phyloP scores from a whole-genome alignment of 2,797 vertebrate genomes.

The Lepus oiostolus region DNA sequence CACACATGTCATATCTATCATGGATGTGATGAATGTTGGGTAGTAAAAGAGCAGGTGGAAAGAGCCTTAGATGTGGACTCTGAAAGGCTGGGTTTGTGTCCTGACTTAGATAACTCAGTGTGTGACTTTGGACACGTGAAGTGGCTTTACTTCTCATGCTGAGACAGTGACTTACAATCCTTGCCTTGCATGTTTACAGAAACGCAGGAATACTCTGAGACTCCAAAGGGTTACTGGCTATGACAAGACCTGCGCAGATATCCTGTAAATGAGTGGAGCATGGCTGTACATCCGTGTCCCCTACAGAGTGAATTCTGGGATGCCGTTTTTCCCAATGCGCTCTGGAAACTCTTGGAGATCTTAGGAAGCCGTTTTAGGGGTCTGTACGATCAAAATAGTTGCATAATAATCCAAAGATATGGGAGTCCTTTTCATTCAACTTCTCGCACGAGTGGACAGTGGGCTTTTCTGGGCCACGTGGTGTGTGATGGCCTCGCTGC shows the following conservation, averaged over 20 bases:
- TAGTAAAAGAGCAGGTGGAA: too few species aligned
- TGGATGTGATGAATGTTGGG: fast-evolving
- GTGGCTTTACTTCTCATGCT: background rate
- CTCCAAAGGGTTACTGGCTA: background rate
- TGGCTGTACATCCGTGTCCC: too few species aligned
- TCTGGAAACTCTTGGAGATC: too few species aligned
- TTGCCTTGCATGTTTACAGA: too few species aligned
- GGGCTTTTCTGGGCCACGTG: background rate
- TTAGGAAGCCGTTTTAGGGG: background rate
- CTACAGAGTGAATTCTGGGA: background rate
- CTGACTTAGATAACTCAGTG: too few species aligned
- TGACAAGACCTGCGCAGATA: background rate
- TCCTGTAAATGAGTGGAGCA: fast-evolving
- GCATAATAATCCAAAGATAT: fast-evolving
- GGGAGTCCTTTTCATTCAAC: background rate
- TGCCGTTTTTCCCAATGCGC: background rate
- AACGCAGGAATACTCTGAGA: background rate
- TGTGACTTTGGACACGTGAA: too few species aligned
- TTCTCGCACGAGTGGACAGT: background rate
- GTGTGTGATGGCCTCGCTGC: fast-evolving
- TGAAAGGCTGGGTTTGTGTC: background rate
- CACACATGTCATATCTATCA: fast-evolving
- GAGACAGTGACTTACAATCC: background rate
- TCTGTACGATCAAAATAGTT: too few species aligned
- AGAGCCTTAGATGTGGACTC: background rate